phyloP scores from a whole-genome alignment of 2,113 vertebrate species.

The Saccopteryx bilineata region DNA sequence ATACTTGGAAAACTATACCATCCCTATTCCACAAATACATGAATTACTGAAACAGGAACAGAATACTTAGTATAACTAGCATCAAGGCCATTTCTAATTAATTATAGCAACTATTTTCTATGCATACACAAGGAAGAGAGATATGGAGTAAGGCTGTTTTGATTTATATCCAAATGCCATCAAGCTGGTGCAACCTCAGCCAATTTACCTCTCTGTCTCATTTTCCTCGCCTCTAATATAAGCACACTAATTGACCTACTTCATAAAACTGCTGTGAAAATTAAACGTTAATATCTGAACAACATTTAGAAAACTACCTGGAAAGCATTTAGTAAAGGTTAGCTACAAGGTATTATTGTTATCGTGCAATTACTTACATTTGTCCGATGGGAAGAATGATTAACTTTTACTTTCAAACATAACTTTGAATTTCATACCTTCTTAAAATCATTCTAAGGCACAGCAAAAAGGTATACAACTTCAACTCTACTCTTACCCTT shows the following conservation, averaged over 20 bases:
- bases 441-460: slow-evolving; percentile 11
- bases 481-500: neutral
- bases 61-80: neutral
- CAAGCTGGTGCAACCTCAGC: neutral
- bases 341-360: neutral
- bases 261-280: neutral
- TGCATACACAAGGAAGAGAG: neutral
- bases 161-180: neutral
- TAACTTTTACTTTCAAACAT: slow-evolving; percentile 47
- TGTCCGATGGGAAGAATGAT: neutral
- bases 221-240: neutral
- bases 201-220: neutral
- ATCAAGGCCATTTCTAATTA: neutral
- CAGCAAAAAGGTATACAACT: neutral
- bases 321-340: neutral
- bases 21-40: slow-evolving; percentile 2
- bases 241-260: neutral
- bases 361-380: neutral
- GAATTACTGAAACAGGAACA: slow-evolving; percentile 41
- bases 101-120: neutral
- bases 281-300: neutral
- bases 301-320: neutral
- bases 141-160: neutral
- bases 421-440: slow-evolving; percentile 17
- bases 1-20: neutral